These are phyloP conservation scores for Leptestheria dahalacensis DNA, from an alignment of 1,140 invertebrate species.

Conservation along the genomic window DNA sequence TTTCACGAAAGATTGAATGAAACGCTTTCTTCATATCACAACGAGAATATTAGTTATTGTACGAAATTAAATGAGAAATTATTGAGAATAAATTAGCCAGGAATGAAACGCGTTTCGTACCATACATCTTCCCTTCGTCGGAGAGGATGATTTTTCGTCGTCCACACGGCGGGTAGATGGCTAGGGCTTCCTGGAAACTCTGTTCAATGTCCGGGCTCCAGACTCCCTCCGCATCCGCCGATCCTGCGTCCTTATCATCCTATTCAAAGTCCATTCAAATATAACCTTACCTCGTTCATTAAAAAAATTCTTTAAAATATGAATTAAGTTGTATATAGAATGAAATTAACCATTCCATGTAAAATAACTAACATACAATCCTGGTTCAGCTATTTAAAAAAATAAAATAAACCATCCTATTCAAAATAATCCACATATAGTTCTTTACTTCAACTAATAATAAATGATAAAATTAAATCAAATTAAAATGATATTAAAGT, in stretches of 20 bases:
- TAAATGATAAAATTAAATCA: background rate
- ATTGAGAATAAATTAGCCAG: background rate
- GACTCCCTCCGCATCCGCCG: slow-evolving; percentile 94
- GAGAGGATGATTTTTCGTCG: slow-evolving; percentile 97
- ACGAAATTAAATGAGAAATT: background rate
- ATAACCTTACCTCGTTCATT: background rate
- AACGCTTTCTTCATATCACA: background rate
- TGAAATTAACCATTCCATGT: too few species aligned
- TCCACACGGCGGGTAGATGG: slow-evolving; percentile 98
- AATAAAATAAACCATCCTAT: too few species aligned
- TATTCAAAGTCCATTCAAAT: slow-evolving; percentile 27
- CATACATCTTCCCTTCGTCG: slow-evolving; percentile 99
- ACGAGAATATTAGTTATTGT: background rate
- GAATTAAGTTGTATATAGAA: too few species aligned
- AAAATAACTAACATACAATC: too few species aligned
- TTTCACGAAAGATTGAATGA: too few species aligned
- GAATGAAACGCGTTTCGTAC: slow-evolving; percentile 35
- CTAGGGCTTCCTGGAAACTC: slow-evolving; percentile 98
- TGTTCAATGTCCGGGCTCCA: slow-evolving; percentile 99
- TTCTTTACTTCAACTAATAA: too few species aligned
- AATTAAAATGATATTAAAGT: background rate
- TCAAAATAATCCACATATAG: too few species aligned
- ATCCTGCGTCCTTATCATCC: slow-evolving; percentile 77
- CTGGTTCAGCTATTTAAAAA: too few species aligned
- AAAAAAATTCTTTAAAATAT: background rate